Conservation (phyloP, 2,113 vertebrate species). For the Labeo catla region DNA sequence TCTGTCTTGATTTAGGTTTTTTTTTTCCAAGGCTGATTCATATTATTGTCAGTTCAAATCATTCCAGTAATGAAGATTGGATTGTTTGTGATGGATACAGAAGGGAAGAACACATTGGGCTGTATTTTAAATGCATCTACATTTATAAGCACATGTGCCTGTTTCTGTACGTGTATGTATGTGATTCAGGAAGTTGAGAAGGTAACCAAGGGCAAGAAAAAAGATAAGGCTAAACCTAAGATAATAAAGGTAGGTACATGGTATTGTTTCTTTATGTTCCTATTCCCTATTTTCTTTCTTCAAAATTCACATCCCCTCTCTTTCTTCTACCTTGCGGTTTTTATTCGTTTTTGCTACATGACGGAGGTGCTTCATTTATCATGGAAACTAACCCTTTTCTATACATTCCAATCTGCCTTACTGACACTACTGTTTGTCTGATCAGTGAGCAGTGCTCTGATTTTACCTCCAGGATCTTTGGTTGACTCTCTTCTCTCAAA, state of each 20-base stretch:
- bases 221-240: conserved; percentile 64
- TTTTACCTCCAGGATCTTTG: background rate
- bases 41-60: background rate
- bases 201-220: conserved; percentile 67
- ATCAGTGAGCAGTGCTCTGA: background rate
- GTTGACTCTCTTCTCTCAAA: background rate
- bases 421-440: background rate
- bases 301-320: background rate
- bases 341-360: background rate
- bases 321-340: background rate
- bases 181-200: conserved; percentile 74
- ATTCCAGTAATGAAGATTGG: background rate
- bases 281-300: background rate
- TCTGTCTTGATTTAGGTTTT: background rate
- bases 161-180: conserved; percentile 63
- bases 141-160: conserved; percentile 41
- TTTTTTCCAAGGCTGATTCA: background rate
- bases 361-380: background rate
- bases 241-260: conserved; percentile 64
- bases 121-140: background rate
- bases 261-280: background rate
- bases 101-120: background rate
- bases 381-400: background rate
- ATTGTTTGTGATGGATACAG: background rate
- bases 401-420: background rate